Conservation (phyloP, 2,888 invertebrate genomes). For the Cephalotes varians region DNA sequence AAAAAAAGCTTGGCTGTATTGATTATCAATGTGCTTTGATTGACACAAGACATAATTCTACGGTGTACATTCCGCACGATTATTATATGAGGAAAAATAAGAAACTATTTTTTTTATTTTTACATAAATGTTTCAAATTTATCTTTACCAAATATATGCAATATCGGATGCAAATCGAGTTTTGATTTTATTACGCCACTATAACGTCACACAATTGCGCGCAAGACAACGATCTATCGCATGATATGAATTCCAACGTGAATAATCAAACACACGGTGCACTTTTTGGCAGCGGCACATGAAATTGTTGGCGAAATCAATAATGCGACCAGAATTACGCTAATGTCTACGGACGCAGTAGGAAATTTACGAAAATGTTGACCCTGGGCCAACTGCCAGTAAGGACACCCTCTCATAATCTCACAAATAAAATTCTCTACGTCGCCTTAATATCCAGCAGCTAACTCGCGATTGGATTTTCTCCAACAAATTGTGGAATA, state of each 20-base stretch:
- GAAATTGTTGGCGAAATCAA: constrained; percentile 27
- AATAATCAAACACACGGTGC: not conserved
- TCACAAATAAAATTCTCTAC: constrained; percentile 15
- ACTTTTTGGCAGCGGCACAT: constrained; percentile 18
- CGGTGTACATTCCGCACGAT: not conserved
- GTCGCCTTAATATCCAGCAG: not conserved
- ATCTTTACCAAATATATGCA: not conserved
- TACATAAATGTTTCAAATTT: constrained; percentile 17
- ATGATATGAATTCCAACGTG: not conserved
- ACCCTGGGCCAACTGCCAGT: constrained; percentile 29
- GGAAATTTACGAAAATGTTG: constrained; percentile 12
- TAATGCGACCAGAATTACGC: constrained; percentile 29
- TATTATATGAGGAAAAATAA: not conserved
- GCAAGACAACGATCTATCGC: not conserved
- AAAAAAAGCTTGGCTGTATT: not conserved
- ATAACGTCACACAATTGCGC: constrained; percentile 9
- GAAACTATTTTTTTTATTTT: not conserved
- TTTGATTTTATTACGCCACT: constrained; percentile 33
- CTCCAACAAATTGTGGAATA: constrained; percentile 36
- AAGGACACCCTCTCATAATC: not conserved
- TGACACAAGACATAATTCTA: not conserved
- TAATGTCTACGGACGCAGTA: constrained; percentile 8
- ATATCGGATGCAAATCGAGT: constrained; percentile 3
- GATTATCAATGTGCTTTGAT: not conserved
- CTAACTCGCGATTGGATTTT: constrained; percentile 2